Base-by-base conservation (phyloP, 1,140 invertebrate genomes). In the Drosophila eugracilis region DNA sequence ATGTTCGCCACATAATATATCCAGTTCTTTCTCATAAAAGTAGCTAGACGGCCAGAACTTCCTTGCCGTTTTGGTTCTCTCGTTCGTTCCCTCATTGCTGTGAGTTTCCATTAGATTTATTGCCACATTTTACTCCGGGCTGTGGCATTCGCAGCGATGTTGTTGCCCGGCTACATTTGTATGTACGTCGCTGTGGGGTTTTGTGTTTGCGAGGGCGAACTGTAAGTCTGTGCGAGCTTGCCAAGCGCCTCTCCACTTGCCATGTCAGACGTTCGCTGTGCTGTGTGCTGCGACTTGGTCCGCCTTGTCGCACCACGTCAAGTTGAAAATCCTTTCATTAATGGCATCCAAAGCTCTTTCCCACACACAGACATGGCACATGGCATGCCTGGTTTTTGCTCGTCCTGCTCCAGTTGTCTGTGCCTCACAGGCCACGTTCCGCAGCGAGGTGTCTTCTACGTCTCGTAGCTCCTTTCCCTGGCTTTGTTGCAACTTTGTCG, bases 21-120 rank as follows among this genome's bases (percentile, higher is more conserved):
- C 14, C 37, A 28, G 19, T 30, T 17, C n/a, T n/a, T 58, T 24
- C 4, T 5, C 3, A 15, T 14, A n/a, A 30, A 65, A 39, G 24
- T 26, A 36, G 60, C 60, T 26, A 15, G 37, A 30, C 17, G 17
- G 55, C 19, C 58, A 47, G 30, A 30, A 32, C 55, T 62, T 15
- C n/a, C 17, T 5, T n/a, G 22, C 15, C 17, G 22, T 28, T 22
- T 26, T 28, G 28, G 55, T 26, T 37, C 41, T 60, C 36, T 63
- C 48, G 49, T 65, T 74, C 49, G 58, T 63, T 65, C 53, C 47
- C 60, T 75, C 30, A 42, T 53, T 66, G 60, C 69, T 74, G 72
- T 60, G 70, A 78, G 70, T 77, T 86, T 80, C 67, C 88, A 86
- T 90, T 88, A 90, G 81, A 86, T 90, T 90, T 90, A 90, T 90